Evolutionary conservation across 2,888 invertebrate genomes (phyloP).

Genomic region (Nasonovia ribisnigri): DNA sequence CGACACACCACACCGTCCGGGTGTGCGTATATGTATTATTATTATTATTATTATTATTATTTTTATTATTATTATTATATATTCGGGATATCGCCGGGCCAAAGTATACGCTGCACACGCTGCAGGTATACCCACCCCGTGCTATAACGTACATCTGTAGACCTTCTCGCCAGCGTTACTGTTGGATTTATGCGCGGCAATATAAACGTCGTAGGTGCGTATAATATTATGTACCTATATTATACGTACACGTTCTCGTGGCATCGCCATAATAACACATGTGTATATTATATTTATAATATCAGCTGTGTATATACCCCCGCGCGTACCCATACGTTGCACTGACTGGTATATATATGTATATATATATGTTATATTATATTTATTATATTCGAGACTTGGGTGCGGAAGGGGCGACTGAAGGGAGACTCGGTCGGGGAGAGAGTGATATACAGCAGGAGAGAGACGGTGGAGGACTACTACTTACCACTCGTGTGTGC

Average conservation of each 20-base stretch:
- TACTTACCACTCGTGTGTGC: background rate
- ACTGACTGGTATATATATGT: background rate
- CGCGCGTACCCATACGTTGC: background rate
- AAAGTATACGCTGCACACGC: background rate
- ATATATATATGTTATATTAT: conserved; percentile 19
- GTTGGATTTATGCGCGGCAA: background rate
- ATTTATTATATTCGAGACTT: too few species aligned
- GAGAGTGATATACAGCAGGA: too few species aligned
- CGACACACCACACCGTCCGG: background rate
- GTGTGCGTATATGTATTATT: background rate
- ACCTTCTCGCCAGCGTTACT: background rate
- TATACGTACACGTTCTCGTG: background rate
- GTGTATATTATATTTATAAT: conserved; percentile 8
- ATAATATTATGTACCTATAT: background rate
- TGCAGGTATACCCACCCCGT: background rate
- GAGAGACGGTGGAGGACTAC: background rate
- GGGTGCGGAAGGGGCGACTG: background rate
- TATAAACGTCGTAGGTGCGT: background rate
- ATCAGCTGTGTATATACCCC: background rate
- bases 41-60: conserved; percentile 5
- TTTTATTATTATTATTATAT: conserved; percentile 12
- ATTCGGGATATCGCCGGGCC: background rate
- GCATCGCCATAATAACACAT: background rate
- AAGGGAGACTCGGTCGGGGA: background rate
- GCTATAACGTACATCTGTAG: background rate